phyloP scores from a whole-genome alignment of 2,113 vertebrate genomes.

The Caretta caretta region DNA sequence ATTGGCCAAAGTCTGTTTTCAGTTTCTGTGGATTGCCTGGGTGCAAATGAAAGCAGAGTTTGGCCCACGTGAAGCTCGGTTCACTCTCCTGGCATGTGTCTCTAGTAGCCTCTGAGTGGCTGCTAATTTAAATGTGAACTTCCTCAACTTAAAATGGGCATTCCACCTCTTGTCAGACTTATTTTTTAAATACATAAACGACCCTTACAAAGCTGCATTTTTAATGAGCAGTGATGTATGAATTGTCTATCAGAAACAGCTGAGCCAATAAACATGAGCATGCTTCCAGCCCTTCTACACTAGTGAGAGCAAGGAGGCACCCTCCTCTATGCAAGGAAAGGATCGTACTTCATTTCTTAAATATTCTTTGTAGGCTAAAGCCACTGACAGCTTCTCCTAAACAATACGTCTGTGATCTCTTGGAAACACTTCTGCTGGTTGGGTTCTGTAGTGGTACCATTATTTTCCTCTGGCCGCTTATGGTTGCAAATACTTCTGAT shows the following conservation, averaged over 20 bases:
- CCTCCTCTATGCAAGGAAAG: not conserved
- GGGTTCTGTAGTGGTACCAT: accelerated
- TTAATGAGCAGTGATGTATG: not conserved
- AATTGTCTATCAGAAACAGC: not conserved
- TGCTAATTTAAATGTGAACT: not conserved
- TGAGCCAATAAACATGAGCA: not conserved
- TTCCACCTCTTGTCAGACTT: not conserved
- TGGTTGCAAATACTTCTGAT: not conserved
- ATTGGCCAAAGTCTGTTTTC: not conserved
- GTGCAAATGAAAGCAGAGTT: not conserved
- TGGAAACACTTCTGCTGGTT: not conserved
- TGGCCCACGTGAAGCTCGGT: accelerated
- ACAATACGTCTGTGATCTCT: not conserved
- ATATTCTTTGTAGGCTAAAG: not conserved
- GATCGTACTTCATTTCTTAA: conserved; percentile 38
- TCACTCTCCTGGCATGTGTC: not conserved
- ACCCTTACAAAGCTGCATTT: not conserved
- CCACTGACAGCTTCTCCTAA: not conserved
- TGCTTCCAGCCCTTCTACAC: conserved; percentile 19
- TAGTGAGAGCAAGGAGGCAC: not conserved
- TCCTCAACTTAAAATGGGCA: not conserved
- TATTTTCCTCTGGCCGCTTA: not conserved
- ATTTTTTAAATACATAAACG: not conserved
- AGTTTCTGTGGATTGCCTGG: accelerated
- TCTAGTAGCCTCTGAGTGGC: not conserved